Base-by-base conservation (phyloP, 2,797 vertebrate genomes). In the Botia almorhae region DNA sequence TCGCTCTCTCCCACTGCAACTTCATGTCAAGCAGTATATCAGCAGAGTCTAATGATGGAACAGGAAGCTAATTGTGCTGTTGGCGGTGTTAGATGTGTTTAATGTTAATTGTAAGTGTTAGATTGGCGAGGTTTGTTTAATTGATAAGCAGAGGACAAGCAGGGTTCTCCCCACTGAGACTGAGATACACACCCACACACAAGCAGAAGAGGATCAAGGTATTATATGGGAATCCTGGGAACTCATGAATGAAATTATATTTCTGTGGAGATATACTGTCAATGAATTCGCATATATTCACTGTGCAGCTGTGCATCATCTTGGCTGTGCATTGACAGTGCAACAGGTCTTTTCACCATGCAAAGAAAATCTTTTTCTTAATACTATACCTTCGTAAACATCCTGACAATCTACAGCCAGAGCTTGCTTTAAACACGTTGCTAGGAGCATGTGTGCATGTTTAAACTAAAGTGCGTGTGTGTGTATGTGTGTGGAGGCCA, bases 381-480 rank as follows among this genome's bases (percentile, higher is more conserved):
- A 70, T 26, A 26, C 14, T 64, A 50, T 72, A n/a, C 50, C 8
- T 63, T 10, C 4, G 43, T 29, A 13, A 63, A 63, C 7, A 6
- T 16, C 14, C 7, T 53, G 50, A 55, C 11, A 71, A 21, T 4
- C 21, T 26, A 29, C 14, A 53, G 13, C 2, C 17, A 53, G 2
- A 21, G 7, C 21, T 17, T 51, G 89, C 14, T 21, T 23, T 86
- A 81, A 87, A 84, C 85, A 84, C 87, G 84, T 87, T n/a, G 84
- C 86, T 85, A 76, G 75, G 77, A 85, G 84, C 86, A 86, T 87
- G 83, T 89, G 88, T 84, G 83, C 67, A 87, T 87, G 88, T 87
- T 83, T 84, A 84, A 53, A 26, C 33, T 3, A 0, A 82, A 72
- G 90, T 83, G 29, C n/a, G n/a, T n/a, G n/a, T 33, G 4, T 2